Base-by-base conservation (phyloP, 2,113 vertebrate genomes). In the Clarias batrachus region DNA sequence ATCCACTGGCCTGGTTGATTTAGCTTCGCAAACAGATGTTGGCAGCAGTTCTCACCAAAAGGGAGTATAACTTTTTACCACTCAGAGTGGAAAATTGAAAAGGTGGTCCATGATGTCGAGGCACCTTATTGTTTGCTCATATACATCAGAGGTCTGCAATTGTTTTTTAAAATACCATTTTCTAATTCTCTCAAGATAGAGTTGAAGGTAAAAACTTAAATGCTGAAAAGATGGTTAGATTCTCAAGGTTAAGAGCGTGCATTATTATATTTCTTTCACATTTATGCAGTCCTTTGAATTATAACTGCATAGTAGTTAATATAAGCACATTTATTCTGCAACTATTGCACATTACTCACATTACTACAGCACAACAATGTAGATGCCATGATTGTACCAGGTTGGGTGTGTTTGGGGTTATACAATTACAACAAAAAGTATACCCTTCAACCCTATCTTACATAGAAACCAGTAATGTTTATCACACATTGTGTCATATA, bases 11-110 rank as follows among this genome's bases (percentile, higher is more conserved):
- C 77, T 33, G 48, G 85, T 86, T 89, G 80, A 89, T 86, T 87
- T 81, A 89, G 81, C 85, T 84, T 70, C 84, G 82, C 88, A 82
- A 88, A 62, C 87, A 88, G 83, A 85, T 90, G 87, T 87, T 76
- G 70, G 68, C 3, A 1, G 33, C 78, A 33, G 65, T 76, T 57
- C 77, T 74, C 23, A 78, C 82, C 89, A 80, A 71, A 63, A 89
- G 84, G 84, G 81, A 66, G 85, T 48, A 83, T 60, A 77, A 70
- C 89, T 78, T 87, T 79, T 81, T 87, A 82, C 68, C 57, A n/a
- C 23, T 62, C 56, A 30, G 70, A 25, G 41, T 16, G 59, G 85
- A 59, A 25, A 14, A 76, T 23, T 1, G 59, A 27, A 48, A 70
- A 30, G 60, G 54, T 59, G n/a, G 48, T 56, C 2, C 23, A 19